Percentiles rank a stretch among this genome's conserved stretches.
These are phyloP conservation scores for Betta splendens DNA, from an alignment of 2,797 vertebrate genomes.

Conservation along the genomic window DNA sequence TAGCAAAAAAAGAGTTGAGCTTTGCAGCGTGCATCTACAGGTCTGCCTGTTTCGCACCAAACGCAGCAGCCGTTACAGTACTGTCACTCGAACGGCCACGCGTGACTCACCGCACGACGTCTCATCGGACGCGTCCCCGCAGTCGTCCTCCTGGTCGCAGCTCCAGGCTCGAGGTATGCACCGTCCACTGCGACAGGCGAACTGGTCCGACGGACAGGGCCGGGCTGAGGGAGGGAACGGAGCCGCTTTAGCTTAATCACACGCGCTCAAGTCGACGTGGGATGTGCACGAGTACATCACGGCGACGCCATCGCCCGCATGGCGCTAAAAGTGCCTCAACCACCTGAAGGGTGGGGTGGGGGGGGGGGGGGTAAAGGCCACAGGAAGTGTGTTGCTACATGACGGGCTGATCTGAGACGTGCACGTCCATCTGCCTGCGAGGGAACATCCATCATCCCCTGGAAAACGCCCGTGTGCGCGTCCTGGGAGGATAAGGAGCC, in stretches of 20 bases:
- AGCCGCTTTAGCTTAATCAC: slow-evolving; percentile 60
- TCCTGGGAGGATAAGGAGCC: slow-evolving; percentile 64
- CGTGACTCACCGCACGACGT: slow-evolving; percentile 88
- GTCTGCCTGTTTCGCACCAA: slow-evolving; percentile 18
- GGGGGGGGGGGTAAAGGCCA: too few species aligned
- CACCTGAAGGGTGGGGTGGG: too few species aligned
- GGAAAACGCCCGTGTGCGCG: slow-evolving; percentile 69
- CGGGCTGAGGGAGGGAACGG: slow-evolving; percentile 79
- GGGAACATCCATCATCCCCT: slow-evolving; percentile 70
- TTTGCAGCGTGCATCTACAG: background rate
- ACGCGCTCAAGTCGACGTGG: slow-evolving; percentile 52
- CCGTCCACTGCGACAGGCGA: slow-evolving; percentile 93
- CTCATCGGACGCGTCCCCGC: slow-evolving; percentile 93
- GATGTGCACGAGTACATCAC: slow-evolving; percentile 48
- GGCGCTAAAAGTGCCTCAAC: slow-evolving; percentile 53
- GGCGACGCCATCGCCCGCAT: slow-evolving; percentile 45
- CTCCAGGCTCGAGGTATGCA: slow-evolving; percentile 91
- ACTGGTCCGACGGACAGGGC: slow-evolving; percentile 90
- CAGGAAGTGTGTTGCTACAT: slow-evolving; percentile 31
- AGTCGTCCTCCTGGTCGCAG: slow-evolving; percentile 96
- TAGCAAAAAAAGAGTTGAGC: too few species aligned
- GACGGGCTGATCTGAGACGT: slow-evolving; percentile 51
- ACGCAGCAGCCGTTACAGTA: background rate
- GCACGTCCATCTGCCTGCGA: slow-evolving; percentile 63
- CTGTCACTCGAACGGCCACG: slow-evolving; percentile 25